phyloP scores from a whole-genome alignment of 2,113 vertebrate species.

The Lagenorhynchus albirostris region DNA sequence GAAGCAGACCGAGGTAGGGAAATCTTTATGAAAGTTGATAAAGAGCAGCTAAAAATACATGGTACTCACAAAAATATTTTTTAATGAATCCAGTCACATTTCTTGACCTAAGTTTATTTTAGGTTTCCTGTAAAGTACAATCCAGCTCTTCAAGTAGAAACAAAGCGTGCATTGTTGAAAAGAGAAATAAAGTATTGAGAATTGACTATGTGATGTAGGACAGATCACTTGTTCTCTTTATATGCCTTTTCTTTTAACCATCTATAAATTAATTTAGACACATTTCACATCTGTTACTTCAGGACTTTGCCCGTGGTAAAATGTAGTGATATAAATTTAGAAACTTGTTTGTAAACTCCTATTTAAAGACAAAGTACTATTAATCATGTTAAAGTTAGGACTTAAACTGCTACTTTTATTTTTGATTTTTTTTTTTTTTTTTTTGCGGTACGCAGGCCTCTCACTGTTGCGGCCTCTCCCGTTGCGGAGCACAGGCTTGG shows the following conservation, averaged over 20 bases:
- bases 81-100: conserved; percentile 1
- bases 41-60: not conserved
- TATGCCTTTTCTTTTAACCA: not conserved
- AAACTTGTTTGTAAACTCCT: not conserved
- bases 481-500: too few species aligned
- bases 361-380: not conserved
- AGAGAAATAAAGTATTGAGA: conserved; percentile 20
- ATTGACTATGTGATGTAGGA: not conserved
- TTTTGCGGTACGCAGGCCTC: too few species aligned
- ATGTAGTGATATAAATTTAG: not conserved
- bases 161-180: not conserved
- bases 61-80: not conserved
- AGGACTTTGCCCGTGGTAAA: not conserved
- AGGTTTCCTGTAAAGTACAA: not conserved
- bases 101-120: conserved; percentile 30
- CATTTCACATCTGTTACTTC: not conserved
- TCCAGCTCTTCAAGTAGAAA: not conserved
- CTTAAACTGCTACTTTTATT: not conserved
- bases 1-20: conserved; percentile 21
- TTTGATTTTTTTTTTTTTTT: too few species aligned
- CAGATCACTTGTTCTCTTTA: not conserved
- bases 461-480: too few species aligned
- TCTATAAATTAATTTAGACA: not conserved
- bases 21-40: not conserved
- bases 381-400: not conserved